Conservation (phyloP, 1,140 invertebrate genomes). For the Stegodyphus mimosarum region DNA sequence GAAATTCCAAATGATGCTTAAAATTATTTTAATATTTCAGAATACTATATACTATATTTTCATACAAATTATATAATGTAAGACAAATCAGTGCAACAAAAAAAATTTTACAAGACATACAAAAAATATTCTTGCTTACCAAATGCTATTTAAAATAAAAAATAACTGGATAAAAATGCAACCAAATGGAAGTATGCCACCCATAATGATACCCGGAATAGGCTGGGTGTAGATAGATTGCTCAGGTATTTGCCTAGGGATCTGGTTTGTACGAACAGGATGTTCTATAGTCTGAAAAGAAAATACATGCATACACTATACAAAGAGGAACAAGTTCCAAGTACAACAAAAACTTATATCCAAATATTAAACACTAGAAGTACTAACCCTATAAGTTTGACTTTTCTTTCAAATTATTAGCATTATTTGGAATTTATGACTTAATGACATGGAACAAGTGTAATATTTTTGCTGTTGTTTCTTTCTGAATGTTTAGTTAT, state of each 20-base stretch:
- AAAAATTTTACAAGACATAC: neutral
- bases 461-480: too few relatives aligned
- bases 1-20: too few relatives aligned
- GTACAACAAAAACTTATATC: too few relatives aligned
- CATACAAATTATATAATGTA: neutral
- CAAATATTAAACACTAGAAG: too few relatives aligned
- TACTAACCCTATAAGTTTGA: too few relatives aligned
- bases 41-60: too few relatives aligned
- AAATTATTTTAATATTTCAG: too few relatives aligned
- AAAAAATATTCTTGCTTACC: conserved; percentile 72
- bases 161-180: conserved; percentile 99
- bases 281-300: conserved; percentile 85
- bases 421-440: too few relatives aligned
- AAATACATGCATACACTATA: conserved; percentile 11
- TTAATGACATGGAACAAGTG: too few relatives aligned
- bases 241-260: conserved; percentile 97
- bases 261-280: conserved; percentile 98
- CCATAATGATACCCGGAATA: conserved; percentile 89
- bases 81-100: conserved; percentile 4
- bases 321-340: too few relatives aligned
- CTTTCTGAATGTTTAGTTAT: too few relatives aligned
- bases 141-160: conserved; percentile 98
- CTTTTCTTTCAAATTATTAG: too few relatives aligned
- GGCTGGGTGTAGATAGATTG: conserved; percentile 97
- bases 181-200: conserved; percentile 97